Evolutionary conservation across 2,797 vertebrate species (phyloP).

Genomic region (Sebastolobus alascanus): DNA sequence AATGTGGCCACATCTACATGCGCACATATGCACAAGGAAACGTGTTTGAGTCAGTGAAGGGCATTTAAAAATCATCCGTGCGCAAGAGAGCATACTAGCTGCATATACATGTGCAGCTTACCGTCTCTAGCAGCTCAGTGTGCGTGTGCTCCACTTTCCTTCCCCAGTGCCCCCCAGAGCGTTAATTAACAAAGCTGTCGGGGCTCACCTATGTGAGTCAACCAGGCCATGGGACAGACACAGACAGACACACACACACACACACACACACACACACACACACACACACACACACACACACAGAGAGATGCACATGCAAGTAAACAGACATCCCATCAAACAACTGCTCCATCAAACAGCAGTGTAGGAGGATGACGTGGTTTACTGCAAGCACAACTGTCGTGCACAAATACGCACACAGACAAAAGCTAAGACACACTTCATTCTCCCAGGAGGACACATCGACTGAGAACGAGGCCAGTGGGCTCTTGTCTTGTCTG

Average conservation of each 20-base stretch:
- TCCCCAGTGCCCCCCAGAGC: conserved; percentile 42
- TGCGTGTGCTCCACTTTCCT: conserved; percentile 42
- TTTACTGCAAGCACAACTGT: conserved; percentile 54
- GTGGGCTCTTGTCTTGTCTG: conserved; percentile 74
- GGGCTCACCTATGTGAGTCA: conserved; percentile 69
- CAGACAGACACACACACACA: conserved; percentile 1
- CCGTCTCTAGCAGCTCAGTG: conserved; percentile 20
- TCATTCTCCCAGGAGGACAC: conserved; percentile 63
- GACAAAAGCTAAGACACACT: conserved; percentile 63
- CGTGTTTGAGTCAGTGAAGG: conserved; percentile 33
- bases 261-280: conserved; percentile 1
- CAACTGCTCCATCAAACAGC: conserved; percentile 43
- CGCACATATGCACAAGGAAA: conserved; percentile 25
- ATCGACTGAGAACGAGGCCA: conserved; percentile 72
- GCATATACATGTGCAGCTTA: conserved; percentile 34
- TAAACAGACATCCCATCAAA: conserved; percentile 57
- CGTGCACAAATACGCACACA: conserved; percentile 22
- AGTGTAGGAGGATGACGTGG: conserved; percentile 57
- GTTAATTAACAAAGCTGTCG: conserved; percentile 70
- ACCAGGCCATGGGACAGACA: conserved; percentile 49
- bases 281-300: neutral
- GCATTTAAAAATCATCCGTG: conserved; percentile 51
- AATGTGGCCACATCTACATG: conserved; percentile 11
- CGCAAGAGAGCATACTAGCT: conserved; percentile 26
- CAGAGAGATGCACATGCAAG: neutral